Evolutionary conservation across 2,797 vertebrate genomes (phyloP).

Genomic region (Typhlichthys subterraneus): DNA sequence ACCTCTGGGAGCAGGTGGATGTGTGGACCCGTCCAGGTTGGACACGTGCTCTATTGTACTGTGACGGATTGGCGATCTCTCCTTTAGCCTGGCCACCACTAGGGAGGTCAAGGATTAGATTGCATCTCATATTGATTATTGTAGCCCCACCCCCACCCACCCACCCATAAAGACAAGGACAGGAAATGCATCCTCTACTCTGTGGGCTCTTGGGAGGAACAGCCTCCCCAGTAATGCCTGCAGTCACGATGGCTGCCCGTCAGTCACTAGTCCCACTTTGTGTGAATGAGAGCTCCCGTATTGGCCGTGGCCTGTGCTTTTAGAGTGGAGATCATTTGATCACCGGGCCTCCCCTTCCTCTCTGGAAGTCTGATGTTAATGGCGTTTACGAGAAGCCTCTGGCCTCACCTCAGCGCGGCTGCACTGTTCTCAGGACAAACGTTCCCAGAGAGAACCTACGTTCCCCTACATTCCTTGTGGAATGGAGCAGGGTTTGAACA

Average conservation of each 20-base stretch:
- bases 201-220: slow-evolving; percentile 59
- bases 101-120: slow-evolving; percentile 74
- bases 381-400: slow-evolving; percentile 52
- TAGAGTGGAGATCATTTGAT: slow-evolving; percentile 60
- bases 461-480: slow-evolving; percentile 56
- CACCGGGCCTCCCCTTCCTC: slow-evolving; percentile 46
- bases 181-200: slow-evolving; percentile 76
- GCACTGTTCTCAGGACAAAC: slow-evolving; percentile 35
- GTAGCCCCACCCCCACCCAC: slow-evolving; percentile 42
- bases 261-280: slow-evolving; percentile 49
- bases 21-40: too few relatives aligned
- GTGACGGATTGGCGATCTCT: slow-evolving; percentile 37
- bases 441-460: slow-evolving; percentile 32
- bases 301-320: slow-evolving; percentile 39
- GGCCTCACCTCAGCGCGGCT: slow-evolving; percentile 24
- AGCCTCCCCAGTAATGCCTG: slow-evolving; percentile 52
- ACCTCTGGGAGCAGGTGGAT: too few relatives aligned
- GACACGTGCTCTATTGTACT: too few relatives aligned
- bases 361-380: slow-evolving; percentile 59
- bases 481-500: slow-evolving; percentile 62
- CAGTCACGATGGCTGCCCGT: slow-evolving; percentile 48
- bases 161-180: slow-evolving; percentile 65
- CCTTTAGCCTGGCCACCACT: slow-evolving; percentile 55
- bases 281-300: slow-evolving; percentile 53
- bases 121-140: slow-evolving; percentile 74